phyloP scores from a whole-genome alignment of 2,797 vertebrate species.

The Clamator glandarius region DNA sequence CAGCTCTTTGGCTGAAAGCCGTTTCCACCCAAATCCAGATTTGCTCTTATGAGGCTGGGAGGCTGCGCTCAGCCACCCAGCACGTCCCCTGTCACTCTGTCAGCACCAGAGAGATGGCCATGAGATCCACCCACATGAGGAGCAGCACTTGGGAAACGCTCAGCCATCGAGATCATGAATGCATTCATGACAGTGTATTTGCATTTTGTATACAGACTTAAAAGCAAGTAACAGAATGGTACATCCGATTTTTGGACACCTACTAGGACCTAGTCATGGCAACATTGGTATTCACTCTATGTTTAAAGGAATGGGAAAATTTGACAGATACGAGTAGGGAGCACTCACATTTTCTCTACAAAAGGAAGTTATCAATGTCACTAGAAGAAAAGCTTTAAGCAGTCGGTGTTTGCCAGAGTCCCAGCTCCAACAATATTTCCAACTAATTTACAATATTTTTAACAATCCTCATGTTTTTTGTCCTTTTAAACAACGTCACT shows the following conservation, averaged over 20 bases:
- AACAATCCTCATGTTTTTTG: conserved; percentile 66
- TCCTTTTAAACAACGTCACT: conserved; percentile 65
- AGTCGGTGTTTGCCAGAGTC: conserved; percentile 74
- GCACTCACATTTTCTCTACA: conserved; percentile 63
- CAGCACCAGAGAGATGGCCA: neutral
- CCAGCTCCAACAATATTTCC: conserved; percentile 79
- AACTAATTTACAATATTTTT: conserved; percentile 78
- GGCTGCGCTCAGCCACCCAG: neutral
- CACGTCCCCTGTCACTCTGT: fast-evolving
- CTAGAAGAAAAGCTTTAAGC: conserved; percentile 72
- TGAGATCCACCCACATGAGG: neutral
- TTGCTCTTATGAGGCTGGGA: neutral
- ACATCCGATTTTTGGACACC: neutral
- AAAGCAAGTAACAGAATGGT: conserved; percentile 7
- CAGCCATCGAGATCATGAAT: neutral
- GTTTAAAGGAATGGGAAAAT: conserved; percentile 13
- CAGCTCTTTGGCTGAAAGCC: neutral
- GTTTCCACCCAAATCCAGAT: neutral
- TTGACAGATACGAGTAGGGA: conserved; percentile 41
- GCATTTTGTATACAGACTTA: neutral
- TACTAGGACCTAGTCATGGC: neutral
- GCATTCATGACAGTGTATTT: neutral
- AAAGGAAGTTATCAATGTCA: conserved; percentile 54
- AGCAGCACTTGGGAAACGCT: neutral
- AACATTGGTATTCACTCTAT: neutral